These are phyloP conservation scores for Acanthaster planci DNA, from an alignment of 35 echinoderm and acorn worm species.

Conservation along the genomic window DNA sequence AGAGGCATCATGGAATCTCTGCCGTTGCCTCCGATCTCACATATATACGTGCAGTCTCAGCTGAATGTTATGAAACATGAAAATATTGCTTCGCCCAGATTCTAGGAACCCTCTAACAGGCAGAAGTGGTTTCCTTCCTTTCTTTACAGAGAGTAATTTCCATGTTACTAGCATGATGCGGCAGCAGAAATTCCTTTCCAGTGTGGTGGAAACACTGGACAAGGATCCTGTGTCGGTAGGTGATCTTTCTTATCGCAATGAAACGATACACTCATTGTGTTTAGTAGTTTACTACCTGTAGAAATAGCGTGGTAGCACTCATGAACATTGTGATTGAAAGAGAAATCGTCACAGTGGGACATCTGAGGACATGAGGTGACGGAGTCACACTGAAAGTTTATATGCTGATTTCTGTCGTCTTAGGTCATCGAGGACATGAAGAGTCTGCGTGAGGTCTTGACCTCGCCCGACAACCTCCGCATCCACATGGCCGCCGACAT, in stretches of 20 bases:
- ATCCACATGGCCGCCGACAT: conserved; percentile 83
- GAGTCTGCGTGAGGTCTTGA: conserved; percentile 58
- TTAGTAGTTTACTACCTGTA: too few relatives aligned
- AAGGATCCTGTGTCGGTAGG: conserved; percentile 58
- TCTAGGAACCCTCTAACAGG: too few relatives aligned
- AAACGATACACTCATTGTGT: neutral
- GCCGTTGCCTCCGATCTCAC: too few relatives aligned
- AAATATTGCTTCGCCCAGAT: too few relatives aligned
- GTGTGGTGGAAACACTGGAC: conserved; percentile 60
- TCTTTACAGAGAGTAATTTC: conserved; percentile 76
- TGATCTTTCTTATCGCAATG: neutral
- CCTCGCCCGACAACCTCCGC: conserved; percentile 63
- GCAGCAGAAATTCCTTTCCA: conserved; percentile 77
- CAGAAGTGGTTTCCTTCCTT: neutral
- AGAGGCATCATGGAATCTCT: too few relatives aligned
- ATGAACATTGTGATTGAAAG: neutral
- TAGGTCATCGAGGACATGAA: conserved; percentile 84
- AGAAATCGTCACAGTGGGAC: neutral
- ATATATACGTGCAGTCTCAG: too few relatives aligned
- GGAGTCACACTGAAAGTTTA: too few relatives aligned
- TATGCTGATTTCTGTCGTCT: neutral
- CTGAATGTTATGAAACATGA: too few relatives aligned
- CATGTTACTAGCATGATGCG: conserved; percentile 75
- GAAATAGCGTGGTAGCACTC: too few relatives aligned
- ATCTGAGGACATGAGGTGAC: neutral